Conservation (phyloP, 2,113 vertebrate genomes). For the Daphoenositta chrysoptera region DNA sequence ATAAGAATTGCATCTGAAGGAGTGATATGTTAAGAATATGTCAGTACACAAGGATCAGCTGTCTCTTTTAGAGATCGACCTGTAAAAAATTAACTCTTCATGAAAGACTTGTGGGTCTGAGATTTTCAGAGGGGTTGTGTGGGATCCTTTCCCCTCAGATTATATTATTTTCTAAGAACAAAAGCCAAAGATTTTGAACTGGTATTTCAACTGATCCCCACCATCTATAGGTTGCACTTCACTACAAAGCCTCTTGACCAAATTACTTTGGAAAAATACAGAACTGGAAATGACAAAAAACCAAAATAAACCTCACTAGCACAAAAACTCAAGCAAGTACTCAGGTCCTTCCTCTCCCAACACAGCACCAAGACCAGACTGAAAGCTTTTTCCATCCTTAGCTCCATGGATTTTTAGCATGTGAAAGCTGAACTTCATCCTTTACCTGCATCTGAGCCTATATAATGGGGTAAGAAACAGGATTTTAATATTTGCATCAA, state of each 20-base stretch:
- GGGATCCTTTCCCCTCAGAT: background rate
- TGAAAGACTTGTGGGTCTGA: background rate
- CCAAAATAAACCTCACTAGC: background rate
- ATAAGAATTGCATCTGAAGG: background rate
- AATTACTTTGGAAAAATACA: background rate
- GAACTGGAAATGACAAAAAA: background rate
- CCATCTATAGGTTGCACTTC: background rate
- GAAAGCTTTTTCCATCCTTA: background rate
- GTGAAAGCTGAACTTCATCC: background rate
- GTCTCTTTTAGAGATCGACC: background rate
- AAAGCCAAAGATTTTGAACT: background rate
- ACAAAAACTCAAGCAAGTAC: background rate
- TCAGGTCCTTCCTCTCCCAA: background rate
- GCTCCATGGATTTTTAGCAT: background rate
- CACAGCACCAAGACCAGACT: background rate
- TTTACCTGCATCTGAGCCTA: background rate
- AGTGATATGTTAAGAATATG: background rate
- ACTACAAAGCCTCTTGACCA: background rate
- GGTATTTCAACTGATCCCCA: background rate
- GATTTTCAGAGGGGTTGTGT: background rate
- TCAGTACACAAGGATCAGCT: background rate
- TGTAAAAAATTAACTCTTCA: background rate
- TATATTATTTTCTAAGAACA: background rate
- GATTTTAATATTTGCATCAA: background rate
- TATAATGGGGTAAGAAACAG: background rate